Evolutionary conservation across 2,888 invertebrate genomes (phyloP), one percentile per base, ranked within the genome.

Genomic region (Furcula furcula): DNA sequence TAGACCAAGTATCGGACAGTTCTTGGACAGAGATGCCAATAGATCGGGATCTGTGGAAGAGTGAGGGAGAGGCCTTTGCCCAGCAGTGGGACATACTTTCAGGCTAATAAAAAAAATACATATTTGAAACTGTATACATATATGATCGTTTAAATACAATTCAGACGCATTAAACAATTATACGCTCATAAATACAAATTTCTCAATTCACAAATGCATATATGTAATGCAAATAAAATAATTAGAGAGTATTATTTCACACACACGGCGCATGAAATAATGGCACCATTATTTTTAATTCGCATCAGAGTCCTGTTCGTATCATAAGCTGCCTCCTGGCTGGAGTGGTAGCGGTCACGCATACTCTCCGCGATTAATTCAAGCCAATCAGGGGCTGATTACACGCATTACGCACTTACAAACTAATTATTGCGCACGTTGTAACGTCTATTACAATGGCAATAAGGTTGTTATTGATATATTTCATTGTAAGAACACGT

Each of bases 361-460:
- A 85, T 85, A 77, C 78, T 55, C 66, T 45, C 74, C 59, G 71
- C 85, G 85, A 85, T 86, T 86, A 87, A 87, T 87, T 86, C 86
- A 79, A 82, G 76, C 86, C 87, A 87, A 87, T 87, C 86, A 86
- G 76, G 70, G 74, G 61, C 75, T 85, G 83, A 86, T 87, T 86
- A 86, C 83, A 85, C 83, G 86, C 84, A 84, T 86, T 86, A 86
- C 57, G 59, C 54, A 51, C 63, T 67, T 65, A 76, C 80, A 69
- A 75, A 72, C 45, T 70, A 66, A 67, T 40, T 44, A 34, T 39
- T 71, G 53, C 75, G 34, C 25, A 20, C 30, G 13, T 25, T 25
- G 31, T 38, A 31, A 33, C 22, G 62, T 51, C 64, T 79, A 72
- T 39, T 14, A 4, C 1, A 13, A 40, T 31, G 2, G 11, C 1